These are phyloP conservation scores for Lucilia cuprina DNA, from an alignment of 1,140 invertebrate genomes.

Conservation along the genomic window DNA sequence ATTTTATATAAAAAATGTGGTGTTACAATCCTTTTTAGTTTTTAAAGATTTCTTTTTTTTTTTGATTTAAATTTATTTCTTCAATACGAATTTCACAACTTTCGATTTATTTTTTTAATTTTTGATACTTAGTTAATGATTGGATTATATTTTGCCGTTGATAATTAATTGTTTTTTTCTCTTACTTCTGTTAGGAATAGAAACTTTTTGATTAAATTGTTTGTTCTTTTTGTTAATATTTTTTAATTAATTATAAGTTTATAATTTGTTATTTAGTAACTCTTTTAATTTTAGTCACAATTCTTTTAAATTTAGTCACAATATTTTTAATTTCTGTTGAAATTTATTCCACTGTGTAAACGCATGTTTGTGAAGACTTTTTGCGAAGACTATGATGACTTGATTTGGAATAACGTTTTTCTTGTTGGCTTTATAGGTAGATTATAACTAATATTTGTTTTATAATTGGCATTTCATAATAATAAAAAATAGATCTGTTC, in stretches of 20 bases:
- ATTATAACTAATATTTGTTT: too few relatives aligned
- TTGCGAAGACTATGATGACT: not conserved
- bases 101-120: not conserved
- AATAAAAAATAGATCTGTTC: too few relatives aligned
- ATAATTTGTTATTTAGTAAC: slow-evolving; percentile 54
- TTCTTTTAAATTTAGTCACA: slow-evolving; percentile 35
- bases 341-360: not conserved
- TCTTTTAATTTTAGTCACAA: slow-evolving; percentile 40
- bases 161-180: not conserved
- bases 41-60: slow-evolving; percentile 41
- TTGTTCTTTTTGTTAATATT: not conserved
- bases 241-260: slow-evolving; percentile 37
- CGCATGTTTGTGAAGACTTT: not conserved
- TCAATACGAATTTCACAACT: slow-evolving; percentile 24
- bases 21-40: slow-evolving; percentile 16
- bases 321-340: not conserved
- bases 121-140: not conserved
- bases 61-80: slow-evolving; percentile 35
- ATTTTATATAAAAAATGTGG: not conserved
- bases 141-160: not conserved
- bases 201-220: slow-evolving; percentile 12
- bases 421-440: too few relatives aligned
- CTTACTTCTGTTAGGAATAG: slow-evolving; percentile 39
- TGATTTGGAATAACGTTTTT: not conserved
- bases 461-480: too few relatives aligned